Conservation (phyloP, 2,888 invertebrate species). For the Pristionchus fissidentatus region DNA sequence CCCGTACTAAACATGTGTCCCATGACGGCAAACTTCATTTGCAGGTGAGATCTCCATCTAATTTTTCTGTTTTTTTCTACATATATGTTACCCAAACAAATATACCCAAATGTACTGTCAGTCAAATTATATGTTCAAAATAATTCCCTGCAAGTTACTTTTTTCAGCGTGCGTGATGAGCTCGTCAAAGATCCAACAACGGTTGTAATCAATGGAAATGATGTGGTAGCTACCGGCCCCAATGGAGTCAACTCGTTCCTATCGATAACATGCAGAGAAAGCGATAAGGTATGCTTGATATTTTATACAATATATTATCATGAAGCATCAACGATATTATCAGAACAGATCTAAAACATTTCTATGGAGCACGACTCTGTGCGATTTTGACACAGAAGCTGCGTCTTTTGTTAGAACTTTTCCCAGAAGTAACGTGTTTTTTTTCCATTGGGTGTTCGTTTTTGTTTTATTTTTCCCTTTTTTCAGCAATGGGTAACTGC, state of each 20-base stretch:
- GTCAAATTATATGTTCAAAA: background rate
- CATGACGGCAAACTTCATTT: constrained; percentile 49
- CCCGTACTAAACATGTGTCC: constrained; percentile 52
- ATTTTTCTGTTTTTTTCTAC: too few species aligned
- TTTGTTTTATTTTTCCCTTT: background rate
- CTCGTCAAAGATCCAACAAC: constrained; percentile 44
- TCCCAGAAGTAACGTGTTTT: background rate
- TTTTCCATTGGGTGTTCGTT: background rate
- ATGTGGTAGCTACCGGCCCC: constrained; percentile 24
- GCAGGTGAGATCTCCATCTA: constrained; percentile 28
- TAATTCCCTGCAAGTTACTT: background rate
- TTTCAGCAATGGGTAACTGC: too few species aligned
- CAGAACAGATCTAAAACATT: background rate
- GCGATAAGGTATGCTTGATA: constrained; percentile 4
- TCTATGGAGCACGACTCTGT: background rate
- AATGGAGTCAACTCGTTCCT: constrained; percentile 43
- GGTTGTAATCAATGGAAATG: constrained; percentile 42
- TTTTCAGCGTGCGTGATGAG: constrained; percentile 47
- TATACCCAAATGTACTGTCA: background rate
- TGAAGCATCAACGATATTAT: background rate
- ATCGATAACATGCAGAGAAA: background rate
- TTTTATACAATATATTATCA: too few species aligned
- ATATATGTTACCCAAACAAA: background rate
- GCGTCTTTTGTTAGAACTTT: background rate
- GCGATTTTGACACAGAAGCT: background rate